Base-by-base conservation (phyloP, 1,140 invertebrate species). In the Paralvinella palmiformis region DNA sequence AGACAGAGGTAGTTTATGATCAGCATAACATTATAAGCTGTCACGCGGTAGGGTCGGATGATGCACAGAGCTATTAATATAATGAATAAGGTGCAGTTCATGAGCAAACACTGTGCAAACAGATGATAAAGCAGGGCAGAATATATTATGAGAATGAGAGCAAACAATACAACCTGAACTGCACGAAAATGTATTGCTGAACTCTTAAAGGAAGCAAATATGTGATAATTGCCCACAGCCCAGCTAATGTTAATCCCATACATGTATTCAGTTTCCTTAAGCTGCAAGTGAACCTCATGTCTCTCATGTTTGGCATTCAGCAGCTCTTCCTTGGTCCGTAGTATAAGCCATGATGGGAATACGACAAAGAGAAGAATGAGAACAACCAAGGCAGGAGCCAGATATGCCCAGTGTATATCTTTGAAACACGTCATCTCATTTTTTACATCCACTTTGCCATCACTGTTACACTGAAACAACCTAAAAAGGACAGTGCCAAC, bases 241-340 rank as follows among this genome's bases (percentile, higher is more conserved):
- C 73, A 79, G 10, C 70, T 59, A 27, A 74, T 68, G 52, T 77
- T 74, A 45, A 79, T 58, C 24, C 76, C 75, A 22, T 76, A 68
- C 60, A 73, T 72, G 58, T 79, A 79, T 56, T 79, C 75, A 27
- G 72, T 73, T 66, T 79, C 77, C 58, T 79, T 79, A 58, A 79
- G 61, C 53, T 76, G 69, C 24, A 79, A 61, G 66, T 73, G 76
- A 4, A 69, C 67, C 41, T 77, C 72, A 59, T 79, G 74, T 44
- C 72, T 71, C 31, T 72, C 62, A 17, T 62, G 36, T 36, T 69
- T 71, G 17, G 71, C 63, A 13, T 71, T 69, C 56, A 79, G 60
- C 17, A 70, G 35, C 62, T 76, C 72, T n/a, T 57, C 61, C 29
- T 70, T 64, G 13, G 72, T 75, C 48, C 68, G 70, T 59, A 68